Evolutionary conservation across 2,113 vertebrate species (phyloP).

Genomic region (Promerops cafer): DNA sequence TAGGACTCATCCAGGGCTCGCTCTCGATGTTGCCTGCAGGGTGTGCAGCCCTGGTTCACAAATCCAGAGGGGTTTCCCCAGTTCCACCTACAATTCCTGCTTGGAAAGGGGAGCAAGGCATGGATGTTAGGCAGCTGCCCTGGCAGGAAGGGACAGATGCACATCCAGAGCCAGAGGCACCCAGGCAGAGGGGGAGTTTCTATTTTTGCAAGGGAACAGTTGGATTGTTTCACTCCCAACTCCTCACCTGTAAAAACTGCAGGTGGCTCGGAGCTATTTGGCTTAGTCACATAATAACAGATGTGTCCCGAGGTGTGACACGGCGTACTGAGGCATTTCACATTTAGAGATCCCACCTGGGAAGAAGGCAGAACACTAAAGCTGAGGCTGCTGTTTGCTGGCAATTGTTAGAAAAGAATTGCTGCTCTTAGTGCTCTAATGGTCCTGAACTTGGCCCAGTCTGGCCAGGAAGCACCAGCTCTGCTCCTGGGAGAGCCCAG

Average conservation of each 20-base stretch:
- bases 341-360: conserved; percentile 87
- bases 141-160: not conserved
- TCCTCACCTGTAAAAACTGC: conserved; percentile 92
- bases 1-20: not conserved
- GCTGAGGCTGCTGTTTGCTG: conserved; percentile 1
- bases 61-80: not conserved
- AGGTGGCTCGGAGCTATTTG: conserved; percentile 82
- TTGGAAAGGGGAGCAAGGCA: not conserved
- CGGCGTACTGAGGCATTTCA: conserved; percentile 92
- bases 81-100: not conserved
- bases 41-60: not conserved
- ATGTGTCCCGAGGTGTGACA: conserved; percentile 98
- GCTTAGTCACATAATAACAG: conserved; percentile 94
- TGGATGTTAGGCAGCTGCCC: not conserved
- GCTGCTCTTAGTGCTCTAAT: not conserved
- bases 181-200: not conserved
- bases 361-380: not conserved
- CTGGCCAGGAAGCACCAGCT: not conserved
- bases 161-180: not conserved
- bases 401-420: not conserved
- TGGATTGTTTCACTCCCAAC: no score
- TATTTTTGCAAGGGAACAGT: not conserved
- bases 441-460: not conserved
- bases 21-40: not conserved
- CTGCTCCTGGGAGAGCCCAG: not conserved